Conservation (phyloP, 2,113 vertebrate genomes). For the Eulacestoma nigropectus region DNA sequence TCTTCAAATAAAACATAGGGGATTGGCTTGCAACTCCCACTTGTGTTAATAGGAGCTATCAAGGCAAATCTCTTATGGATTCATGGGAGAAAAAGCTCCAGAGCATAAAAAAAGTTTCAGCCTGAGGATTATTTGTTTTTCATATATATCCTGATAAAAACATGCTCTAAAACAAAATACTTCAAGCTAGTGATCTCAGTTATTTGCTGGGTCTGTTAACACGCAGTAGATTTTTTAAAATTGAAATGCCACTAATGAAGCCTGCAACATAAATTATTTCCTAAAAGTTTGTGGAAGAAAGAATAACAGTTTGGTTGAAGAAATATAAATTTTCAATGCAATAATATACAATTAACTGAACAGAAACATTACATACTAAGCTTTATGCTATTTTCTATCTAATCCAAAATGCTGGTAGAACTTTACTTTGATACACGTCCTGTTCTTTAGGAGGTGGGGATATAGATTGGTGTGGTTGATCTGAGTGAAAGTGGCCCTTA, state of each 20-base stretch:
- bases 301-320: background rate
- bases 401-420: background rate
- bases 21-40: conserved; percentile 42
- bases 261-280: background rate
- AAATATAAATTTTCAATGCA: background rate
- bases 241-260: background rate
- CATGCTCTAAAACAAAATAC: conserved; percentile 9
- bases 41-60: conserved; percentile 46
- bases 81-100: conserved; percentile 39
- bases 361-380: background rate
- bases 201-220: background rate
- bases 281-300: background rate
- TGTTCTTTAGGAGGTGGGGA: background rate
- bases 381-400: background rate
- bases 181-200: background rate
- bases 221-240: background rate
- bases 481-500: background rate
- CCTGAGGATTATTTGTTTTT: conserved; percentile 44
- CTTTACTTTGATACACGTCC: background rate
- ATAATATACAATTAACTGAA: background rate
- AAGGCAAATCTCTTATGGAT: conserved; percentile 29
- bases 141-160: conserved; percentile 34
- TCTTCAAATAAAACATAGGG: conserved; percentile 44
- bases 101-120: background rate
- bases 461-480: background rate